Evolutionary conservation across 2,797 vertebrate genomes (phyloP).

Genomic region (Carcharodon carcharias): DNA sequence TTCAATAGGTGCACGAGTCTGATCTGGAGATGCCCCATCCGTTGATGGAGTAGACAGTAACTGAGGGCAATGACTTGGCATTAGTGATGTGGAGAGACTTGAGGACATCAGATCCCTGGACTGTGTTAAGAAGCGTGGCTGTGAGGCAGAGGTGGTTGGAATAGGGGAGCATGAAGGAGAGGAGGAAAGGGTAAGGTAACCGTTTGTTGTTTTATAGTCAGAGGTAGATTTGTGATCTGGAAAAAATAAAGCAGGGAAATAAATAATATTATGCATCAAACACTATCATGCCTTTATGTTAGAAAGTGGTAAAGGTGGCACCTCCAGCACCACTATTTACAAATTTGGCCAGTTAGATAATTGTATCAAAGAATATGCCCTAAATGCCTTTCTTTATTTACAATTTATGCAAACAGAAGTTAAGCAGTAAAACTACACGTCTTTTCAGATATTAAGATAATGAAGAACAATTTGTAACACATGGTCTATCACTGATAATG

Average conservation of each 20-base stretch:
- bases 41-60: conserved; percentile 1
- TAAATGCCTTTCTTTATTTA: background rate
- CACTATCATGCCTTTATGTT: background rate
- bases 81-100: background rate
- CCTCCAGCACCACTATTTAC: background rate
- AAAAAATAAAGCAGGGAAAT: background rate
- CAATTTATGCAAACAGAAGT: background rate
- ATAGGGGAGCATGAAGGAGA: background rate
- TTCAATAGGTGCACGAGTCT: background rate
- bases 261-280: background rate
- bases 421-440: background rate
- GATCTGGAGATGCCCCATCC: background rate
- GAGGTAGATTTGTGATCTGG: background rate
- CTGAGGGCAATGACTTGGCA: background rate
- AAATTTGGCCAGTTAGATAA: background rate
- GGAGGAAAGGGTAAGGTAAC: background rate
- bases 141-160: background rate
- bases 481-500: background rate
- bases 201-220: background rate
- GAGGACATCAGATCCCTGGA: background rate
- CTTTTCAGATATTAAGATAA: background rate
- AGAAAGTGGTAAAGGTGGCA: background rate
- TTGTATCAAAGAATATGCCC: background rate
- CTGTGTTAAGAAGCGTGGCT: background rate
- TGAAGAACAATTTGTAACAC: background rate